Percentiles rank a stretch among this genome's conserved stretches.
Evolutionary conservation across 53 echinoderm and acorn worm species (phyloP).

Genomic region (Antedon mediterranea): DNA sequence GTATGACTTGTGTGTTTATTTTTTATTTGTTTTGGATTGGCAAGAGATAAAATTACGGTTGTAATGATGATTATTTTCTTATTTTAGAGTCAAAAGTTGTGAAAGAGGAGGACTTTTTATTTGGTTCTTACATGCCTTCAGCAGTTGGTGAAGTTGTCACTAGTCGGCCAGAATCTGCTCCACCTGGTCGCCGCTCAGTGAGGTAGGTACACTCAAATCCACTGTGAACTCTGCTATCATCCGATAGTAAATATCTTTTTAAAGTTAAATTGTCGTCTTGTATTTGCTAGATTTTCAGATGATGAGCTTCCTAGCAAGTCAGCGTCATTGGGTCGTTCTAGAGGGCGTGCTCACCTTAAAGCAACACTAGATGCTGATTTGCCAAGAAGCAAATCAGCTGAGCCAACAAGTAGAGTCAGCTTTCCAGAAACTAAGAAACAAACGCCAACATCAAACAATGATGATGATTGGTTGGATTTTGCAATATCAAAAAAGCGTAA

Average conservation of each 20-base stretch:
- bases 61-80: too few species aligned
- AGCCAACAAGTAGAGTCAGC: background rate
- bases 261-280: background rate
- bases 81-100: constrained; percentile 18
- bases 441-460: background rate
- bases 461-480: background rate
- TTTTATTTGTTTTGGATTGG: too few species aligned
- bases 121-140: constrained; percentile 90
- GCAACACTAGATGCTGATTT: background rate
- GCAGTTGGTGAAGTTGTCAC: constrained; percentile 29
- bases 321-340: background rate
- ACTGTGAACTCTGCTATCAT: too few species aligned
- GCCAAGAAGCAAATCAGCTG: background rate
- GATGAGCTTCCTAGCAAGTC: background rate
- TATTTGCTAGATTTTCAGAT: background rate
- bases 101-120: constrained; percentile 69
- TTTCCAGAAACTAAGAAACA: background rate
- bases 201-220: too few species aligned
- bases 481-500: background rate
- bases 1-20: too few species aligned
- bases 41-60: too few species aligned
- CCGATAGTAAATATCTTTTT: background rate
- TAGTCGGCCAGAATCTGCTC: constrained; percentile 69
- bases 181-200: constrained; percentile 68
- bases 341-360: background rate